phyloP scores from a whole-genome alignment of 2,888 invertebrate genomes.

The Trachelus tabidus region DNA sequence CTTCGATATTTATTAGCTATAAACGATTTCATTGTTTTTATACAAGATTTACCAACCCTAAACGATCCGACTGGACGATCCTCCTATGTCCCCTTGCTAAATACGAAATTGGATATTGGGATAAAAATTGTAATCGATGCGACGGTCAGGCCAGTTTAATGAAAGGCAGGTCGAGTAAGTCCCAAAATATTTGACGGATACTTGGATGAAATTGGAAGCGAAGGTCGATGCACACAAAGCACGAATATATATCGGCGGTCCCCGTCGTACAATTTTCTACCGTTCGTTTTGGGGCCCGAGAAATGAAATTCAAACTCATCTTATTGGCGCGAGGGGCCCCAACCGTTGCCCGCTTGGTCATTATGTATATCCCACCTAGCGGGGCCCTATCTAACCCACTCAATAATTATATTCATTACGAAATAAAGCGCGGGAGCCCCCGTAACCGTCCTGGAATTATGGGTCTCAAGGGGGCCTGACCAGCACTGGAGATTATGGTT shows the following conservation, averaged over 20 bases:
- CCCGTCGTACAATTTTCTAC: constrained; percentile 25
- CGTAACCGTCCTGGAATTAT: constrained; percentile 24
- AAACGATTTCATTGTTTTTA: constrained; percentile 19
- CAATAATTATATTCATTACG: constrained; percentile 38
- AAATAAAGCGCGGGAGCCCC: constrained; percentile 34
- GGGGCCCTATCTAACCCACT: neutral
- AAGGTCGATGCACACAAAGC: neutral
- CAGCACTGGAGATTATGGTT: constrained; percentile 19
- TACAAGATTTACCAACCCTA: neutral
- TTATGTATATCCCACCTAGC: constrained; percentile 25
- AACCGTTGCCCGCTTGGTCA: constrained; percentile 9
- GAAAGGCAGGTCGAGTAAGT: neutral
- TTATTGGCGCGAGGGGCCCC: constrained; percentile 24
- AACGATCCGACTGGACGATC: neutral
- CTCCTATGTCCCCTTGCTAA: neutral
- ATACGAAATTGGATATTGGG: neutral
- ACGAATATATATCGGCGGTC: neutral
- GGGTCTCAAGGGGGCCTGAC: constrained; percentile 26
- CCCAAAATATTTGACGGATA: neutral
- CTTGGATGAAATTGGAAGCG: neutral
- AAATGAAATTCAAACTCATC: constrained; percentile 23
- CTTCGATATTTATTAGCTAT: constrained; percentile 17
- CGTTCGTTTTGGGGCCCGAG: neutral
- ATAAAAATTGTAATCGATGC: neutral
- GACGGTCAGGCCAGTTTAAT: neutral